phyloP scores from a whole-genome alignment of 2,888 invertebrate species.

The Escarpia spicata region DNA sequence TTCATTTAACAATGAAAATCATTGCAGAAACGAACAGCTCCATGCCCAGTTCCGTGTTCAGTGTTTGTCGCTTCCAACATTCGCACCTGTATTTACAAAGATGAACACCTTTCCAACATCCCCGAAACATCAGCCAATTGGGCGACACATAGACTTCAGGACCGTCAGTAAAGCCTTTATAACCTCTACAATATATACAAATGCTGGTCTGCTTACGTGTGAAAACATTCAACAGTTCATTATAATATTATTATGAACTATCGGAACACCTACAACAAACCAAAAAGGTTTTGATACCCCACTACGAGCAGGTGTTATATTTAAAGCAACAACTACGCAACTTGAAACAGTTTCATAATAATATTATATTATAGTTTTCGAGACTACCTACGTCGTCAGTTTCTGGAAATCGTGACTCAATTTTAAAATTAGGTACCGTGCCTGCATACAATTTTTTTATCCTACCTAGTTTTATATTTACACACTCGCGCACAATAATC shows the following conservation, averaged over 20 bases:
- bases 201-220: background rate
- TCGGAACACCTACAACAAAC: background rate
- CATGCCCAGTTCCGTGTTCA: background rate
- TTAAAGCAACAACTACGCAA: background rate
- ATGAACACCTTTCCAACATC: background rate
- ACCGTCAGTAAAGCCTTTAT: background rate
- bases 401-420: background rate
- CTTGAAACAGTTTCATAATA: background rate
- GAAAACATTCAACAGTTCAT: background rate
- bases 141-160: background rate
- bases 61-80: background rate
- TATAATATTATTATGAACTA: background rate
- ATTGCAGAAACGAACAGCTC: background rate
- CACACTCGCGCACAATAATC: background rate
- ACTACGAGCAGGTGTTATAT: background rate
- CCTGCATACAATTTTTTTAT: constrained; percentile 1
- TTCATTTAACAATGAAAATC: background rate
- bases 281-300: background rate
- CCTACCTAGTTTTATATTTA: constrained; percentile 6
- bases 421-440: background rate
- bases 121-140: background rate
- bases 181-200: background rate
- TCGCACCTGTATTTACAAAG: background rate
- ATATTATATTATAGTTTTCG: background rate
- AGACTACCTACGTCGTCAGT: background rate